Base-by-base conservation (phyloP, 30 jellyfish, hydroid and myxozoan genomes). In the Sanderia malayensis region DNA sequence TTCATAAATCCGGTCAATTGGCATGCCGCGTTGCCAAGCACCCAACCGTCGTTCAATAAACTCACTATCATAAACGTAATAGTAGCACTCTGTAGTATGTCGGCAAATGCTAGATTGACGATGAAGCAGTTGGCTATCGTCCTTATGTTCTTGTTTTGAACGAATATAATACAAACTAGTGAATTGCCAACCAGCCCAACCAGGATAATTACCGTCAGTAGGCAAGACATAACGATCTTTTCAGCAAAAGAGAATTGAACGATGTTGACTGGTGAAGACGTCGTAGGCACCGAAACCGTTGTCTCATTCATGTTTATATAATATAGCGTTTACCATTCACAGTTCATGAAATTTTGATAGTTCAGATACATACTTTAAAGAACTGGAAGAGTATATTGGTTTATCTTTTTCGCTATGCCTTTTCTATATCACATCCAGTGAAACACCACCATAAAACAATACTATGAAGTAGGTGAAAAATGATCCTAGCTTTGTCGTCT, bases 51-150 rank as follows among this genome's bases (percentile, higher is more conserved):
- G 19, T 64, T 68, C 58, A 68, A 65, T 30, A 71, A 53, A 27
- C 71, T 66, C 2, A 37, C 44, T 18, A 81, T 71, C 81, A 81
- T 26, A 29, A 70, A 70, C 20, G 46, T 15, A 57, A 81, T 69
- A 23, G 73, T 81, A 2, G 73, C 55, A 9, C 86, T 69, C 74
- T 81, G 94, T 46, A 81, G 59, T 6, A 71, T 52, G 30, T 81
- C 94, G 22, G 94, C 94, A 32, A 81, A 58, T 0, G 94, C 94
- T 22, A 81, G 37, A 49, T 63, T 81, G 21, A 81, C 78, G 31
- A 81, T 71, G 62, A 81, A 46, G 26, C 33, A 44, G 34, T 81
- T 81, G 4, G 94, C 80, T 6, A 31, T 20, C 8, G 81, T 70
- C 29, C 94, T 79, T n/a, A 81, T n/a, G 22, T 34, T 24, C 34